A percentile compares a stretch with the other conserved stretches of the same genome.
Evolutionary conservation across 2,888 invertebrate genomes (phyloP).

Genomic region (Incurvaria masculella): DNA sequence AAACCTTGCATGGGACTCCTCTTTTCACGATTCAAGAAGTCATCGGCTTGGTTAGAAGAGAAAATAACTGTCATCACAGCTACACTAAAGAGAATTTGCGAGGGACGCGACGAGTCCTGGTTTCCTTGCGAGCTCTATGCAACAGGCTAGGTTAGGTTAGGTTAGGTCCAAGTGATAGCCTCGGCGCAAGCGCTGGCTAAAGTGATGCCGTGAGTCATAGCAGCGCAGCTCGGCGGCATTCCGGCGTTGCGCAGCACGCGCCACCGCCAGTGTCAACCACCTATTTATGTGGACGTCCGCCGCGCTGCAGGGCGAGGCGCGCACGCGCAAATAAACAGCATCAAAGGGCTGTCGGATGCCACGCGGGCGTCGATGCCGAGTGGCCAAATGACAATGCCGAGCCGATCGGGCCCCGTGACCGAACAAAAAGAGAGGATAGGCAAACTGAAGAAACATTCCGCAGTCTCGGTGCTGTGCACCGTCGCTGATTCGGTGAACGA

Average conservation of each 20-base stretch:
- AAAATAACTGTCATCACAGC: no score
- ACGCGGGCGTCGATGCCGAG: slow-evolving; percentile 22
- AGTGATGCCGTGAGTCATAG: background rate
- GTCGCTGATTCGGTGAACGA: no score
- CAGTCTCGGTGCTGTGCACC: background rate
- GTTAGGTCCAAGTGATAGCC: no score
- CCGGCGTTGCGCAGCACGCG: slow-evolving; percentile 16
- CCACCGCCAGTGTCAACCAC: slow-evolving; percentile 39
- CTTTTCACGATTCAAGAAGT: no score
- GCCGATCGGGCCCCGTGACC: no score
- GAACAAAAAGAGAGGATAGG: no score
- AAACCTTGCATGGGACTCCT: no score
- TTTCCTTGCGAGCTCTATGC: background rate
- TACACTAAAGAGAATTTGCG: no score
- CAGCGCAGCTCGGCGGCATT: background rate
- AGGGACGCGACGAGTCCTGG: background rate
- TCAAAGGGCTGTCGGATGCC: slow-evolving; percentile 51
- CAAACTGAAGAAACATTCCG: background rate
- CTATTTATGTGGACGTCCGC: slow-evolving; percentile 38
- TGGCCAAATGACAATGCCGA: background rate
- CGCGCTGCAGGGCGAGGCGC: slow-evolving; percentile 33
- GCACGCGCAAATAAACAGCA: slow-evolving; percentile 49
- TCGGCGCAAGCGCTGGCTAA: background rate
- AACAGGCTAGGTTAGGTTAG: background rate
- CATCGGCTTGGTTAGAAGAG: no score